These are phyloP conservation scores for Gryllus longicercus DNA, from an alignment of 2,888 invertebrate genomes.

Conservation along the genomic window DNA sequence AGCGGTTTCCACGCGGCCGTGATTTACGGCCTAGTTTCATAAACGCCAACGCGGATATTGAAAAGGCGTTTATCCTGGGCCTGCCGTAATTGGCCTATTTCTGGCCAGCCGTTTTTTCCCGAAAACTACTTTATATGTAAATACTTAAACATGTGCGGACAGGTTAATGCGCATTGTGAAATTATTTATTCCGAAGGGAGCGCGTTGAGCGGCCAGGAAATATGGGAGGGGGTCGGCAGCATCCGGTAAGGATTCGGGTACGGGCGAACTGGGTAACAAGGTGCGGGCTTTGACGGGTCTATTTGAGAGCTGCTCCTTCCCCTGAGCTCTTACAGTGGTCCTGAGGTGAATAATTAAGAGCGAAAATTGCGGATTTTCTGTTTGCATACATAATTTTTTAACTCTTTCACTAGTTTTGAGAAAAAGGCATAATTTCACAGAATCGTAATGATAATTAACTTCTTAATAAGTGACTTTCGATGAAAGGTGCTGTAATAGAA, in stretches of 20 bases:
- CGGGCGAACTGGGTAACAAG: not conserved
- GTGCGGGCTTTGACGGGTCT: not conserved
- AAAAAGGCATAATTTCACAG: too few species aligned
- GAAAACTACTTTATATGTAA: conserved; percentile 17
- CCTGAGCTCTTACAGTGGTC: too few species aligned
- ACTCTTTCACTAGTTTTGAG: too few species aligned
- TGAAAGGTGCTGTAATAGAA: too few species aligned
- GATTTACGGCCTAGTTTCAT: conserved; percentile 5
- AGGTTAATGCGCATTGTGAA: conserved; percentile 17
- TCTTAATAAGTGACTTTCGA: too few species aligned
- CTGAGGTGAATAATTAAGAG: too few species aligned
- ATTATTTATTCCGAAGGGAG: not conserved
- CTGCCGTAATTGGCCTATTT: conserved; percentile 2
- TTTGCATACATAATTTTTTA: too few species aligned
- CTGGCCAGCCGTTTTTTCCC: conserved; percentile 1
- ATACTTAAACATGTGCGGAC: conserved; percentile 8
- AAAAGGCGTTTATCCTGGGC: not conserved
- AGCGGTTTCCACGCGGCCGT: not conserved
- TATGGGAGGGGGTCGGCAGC: not conserved
- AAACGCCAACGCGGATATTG: conserved; percentile 2
- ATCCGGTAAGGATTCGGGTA: not conserved
- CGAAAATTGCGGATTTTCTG: too few species aligned
- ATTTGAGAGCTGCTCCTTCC: not conserved
- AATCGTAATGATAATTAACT: too few species aligned
- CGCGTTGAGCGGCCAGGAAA: not conserved